Evolutionary conservation across 1,140 invertebrate species (phyloP).

Genomic region (Sesamia nonagrioides): DNA sequence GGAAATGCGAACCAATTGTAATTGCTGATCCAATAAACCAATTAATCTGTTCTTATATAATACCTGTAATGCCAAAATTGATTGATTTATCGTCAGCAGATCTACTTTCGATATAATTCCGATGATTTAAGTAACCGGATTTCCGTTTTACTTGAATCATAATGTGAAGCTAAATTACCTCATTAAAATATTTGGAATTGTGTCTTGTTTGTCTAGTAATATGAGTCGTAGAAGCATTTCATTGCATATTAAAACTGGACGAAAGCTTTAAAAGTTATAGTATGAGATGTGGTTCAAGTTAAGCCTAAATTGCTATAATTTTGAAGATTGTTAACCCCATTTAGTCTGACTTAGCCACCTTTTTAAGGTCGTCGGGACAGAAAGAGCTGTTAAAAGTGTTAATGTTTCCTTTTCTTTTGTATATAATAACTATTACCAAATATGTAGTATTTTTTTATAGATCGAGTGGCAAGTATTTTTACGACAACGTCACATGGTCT

Average conservation of each 20-base stretch:
- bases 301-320: too few species aligned
- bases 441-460: conserved; percentile 38
- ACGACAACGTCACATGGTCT: conserved; percentile 13
- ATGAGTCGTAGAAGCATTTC: neutral
- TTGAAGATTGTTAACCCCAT: too few species aligned
- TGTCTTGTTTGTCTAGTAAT: neutral
- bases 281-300: too few species aligned
- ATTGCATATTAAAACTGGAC: too few species aligned
- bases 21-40: conserved; percentile 16
- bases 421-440: conserved; percentile 23
- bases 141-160: neutral
- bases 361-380: too few species aligned
- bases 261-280: too few species aligned
- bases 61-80: conserved; percentile 26
- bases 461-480: conserved; percentile 25
- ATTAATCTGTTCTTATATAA: conserved; percentile 23
- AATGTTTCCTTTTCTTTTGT: too few species aligned
- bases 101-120: conserved; percentile 28
- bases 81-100: conserved; percentile 12
- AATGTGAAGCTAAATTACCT: neutral
- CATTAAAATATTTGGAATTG: conserved; percentile 4
- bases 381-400: too few species aligned
- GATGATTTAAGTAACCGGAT: conserved; percentile 11
- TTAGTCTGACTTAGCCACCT: too few species aligned
- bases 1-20: neutral